These are phyloP conservation scores for Antheraea assamensis DNA, from an alignment of 2,888 invertebrate species.

Conservation along the genomic window DNA sequence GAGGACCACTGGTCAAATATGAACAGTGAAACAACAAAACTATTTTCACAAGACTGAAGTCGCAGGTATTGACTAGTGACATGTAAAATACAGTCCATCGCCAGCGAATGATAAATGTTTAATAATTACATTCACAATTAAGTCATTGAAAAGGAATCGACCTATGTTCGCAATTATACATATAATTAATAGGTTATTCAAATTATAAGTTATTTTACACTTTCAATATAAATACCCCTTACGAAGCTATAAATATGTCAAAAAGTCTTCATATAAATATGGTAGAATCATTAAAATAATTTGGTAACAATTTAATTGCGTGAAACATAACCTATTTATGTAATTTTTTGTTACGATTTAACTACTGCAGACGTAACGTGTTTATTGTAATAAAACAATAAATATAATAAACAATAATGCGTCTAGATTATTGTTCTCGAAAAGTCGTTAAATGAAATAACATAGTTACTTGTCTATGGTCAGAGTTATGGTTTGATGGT, in stretches of 20 bases:
- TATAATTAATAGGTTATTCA: background rate
- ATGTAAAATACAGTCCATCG: too few relatives aligned
- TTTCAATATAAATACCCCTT: background rate
- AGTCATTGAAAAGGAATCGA: background rate
- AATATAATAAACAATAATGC: constrained; percentile 11
- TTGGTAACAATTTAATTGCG: constrained; percentile 2
- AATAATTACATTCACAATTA: background rate
- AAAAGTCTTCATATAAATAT: constrained; percentile 17
- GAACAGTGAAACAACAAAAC: too few relatives aligned
- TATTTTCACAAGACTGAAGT: too few relatives aligned
- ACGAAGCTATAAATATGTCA: constrained; percentile 27
- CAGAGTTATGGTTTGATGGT: constrained; percentile 46
- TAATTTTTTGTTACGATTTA: background rate
- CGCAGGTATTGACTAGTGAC: too few relatives aligned
- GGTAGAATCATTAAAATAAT: constrained; percentile 5
- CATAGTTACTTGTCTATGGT: constrained; percentile 42
- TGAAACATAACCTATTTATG: background rate
- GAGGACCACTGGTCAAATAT: too few relatives aligned
- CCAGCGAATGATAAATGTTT: background rate
- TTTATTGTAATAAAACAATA: constrained; percentile 24
- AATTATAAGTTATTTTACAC: background rate
- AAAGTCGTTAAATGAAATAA: constrained; percentile 54
- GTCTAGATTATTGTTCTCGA: constrained; percentile 23
- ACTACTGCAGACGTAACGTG: background rate
- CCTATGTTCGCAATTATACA: background rate